Evolutionary conservation across 2,113 vertebrate genomes (phyloP).

Genomic region (Sigmodon hispidus): DNA sequence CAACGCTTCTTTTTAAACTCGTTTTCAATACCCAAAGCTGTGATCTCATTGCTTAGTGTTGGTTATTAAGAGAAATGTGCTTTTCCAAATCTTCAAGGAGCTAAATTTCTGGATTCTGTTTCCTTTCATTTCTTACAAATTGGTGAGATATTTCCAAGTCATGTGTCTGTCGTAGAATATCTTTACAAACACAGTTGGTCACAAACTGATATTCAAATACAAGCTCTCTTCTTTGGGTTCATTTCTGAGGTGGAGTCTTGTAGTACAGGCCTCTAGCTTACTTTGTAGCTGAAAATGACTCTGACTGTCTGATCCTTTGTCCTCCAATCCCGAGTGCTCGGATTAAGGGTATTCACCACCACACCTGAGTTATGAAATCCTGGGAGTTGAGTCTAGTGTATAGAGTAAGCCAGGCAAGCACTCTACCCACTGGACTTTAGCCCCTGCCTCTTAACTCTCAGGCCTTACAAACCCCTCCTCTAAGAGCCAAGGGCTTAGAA

Average conservation of each 20-base stretch:
- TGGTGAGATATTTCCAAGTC: not conserved
- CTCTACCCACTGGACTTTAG: too few relatives aligned
- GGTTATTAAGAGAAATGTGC: not conserved
- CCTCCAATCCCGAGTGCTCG: not conserved
- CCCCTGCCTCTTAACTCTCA: not conserved
- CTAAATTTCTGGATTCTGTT: not conserved
- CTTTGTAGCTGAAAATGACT: not conserved
- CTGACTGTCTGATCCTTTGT: too few relatives aligned
- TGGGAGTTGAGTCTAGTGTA: not conserved
- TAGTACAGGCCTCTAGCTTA: not conserved
- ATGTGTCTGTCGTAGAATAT: not conserved
- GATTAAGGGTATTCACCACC: not conserved
- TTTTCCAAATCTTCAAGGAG: not conserved
- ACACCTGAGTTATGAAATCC: not conserved
- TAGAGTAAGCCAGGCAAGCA: not conserved
- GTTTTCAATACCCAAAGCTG: not conserved
- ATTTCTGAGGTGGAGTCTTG: not conserved
- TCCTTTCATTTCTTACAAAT: conserved; percentile 15
- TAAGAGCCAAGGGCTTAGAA: not conserved
- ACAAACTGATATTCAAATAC: not conserved
- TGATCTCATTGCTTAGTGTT: not conserved
- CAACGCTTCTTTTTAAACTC: not conserved
- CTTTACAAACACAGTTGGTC: not conserved
- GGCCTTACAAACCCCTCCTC: not conserved
- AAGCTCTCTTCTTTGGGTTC: not conserved